phyloP scores from a whole-genome alignment of 2,113 vertebrate genomes.

The Mirounga angustirostris region DNA sequence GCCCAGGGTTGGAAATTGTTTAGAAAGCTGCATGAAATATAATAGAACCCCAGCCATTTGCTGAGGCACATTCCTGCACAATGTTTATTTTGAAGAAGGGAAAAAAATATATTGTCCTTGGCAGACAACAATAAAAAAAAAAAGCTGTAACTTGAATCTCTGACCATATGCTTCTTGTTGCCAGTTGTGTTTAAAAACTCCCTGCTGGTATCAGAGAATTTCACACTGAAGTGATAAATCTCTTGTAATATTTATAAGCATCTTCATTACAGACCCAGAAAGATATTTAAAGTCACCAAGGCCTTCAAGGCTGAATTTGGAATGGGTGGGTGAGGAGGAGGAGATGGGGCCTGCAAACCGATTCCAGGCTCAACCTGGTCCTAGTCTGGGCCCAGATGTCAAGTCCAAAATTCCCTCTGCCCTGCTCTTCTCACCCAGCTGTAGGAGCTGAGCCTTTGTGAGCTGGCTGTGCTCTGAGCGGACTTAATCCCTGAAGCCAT shows the following conservation, averaged over 20 bases:
- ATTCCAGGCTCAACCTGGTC: neutral
- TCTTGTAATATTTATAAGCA: constrained; percentile 79
- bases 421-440: neutral
- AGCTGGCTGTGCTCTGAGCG: neutral
- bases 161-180: constrained; percentile 87
- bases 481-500: neutral
- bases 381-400: neutral
- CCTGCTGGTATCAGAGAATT: constrained; percentile 81
- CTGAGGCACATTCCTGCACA: constrained; percentile 89
- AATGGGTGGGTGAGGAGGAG: neutral
- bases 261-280: constrained; percentile 74
- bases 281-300: constrained; percentile 57
- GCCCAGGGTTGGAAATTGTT: constrained; percentile 89
- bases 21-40: constrained; percentile 93
- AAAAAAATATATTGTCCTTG: constrained; percentile 92
- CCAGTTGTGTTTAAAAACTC: constrained; percentile 84
- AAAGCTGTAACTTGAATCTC: constrained; percentile 84
- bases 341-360: neutral
- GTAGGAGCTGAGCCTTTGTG: neutral
- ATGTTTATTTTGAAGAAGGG: constrained; percentile 89
- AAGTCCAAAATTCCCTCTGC: neutral
- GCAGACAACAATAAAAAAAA: constrained; percentile 86
- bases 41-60: constrained; percentile 89
- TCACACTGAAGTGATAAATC: constrained; percentile 80
- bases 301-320: constrained; percentile 10